phyloP scores from a whole-genome alignment of 2,797 vertebrate species.

The Uromys caudimaculatus region DNA sequence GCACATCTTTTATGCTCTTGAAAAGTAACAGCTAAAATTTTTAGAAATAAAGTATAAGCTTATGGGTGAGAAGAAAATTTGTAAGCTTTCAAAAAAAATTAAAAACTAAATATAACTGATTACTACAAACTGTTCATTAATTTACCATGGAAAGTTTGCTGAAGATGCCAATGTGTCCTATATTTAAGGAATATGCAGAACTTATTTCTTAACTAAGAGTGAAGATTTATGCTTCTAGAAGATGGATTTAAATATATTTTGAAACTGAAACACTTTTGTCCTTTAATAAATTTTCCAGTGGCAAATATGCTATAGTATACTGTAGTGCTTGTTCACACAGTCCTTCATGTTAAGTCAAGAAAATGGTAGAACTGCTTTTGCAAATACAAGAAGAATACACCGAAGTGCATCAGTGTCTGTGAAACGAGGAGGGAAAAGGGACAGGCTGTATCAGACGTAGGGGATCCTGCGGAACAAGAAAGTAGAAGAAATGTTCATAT shows the following conservation, averaged over 20 bases:
- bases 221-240: constrained; percentile 31
- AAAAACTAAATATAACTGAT: constrained; percentile 37
- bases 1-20: not conserved
- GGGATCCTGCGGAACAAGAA: not conserved
- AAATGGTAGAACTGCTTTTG: constrained; percentile 51
- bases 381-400: constrained; percentile 31
- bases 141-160: constrained; percentile 45
- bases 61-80: constrained; percentile 10
- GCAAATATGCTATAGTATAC: not conserved
- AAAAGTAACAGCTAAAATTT: constrained; percentile 7
- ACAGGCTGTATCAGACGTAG: not conserved
- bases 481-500: not conserved
- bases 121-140: constrained; percentile 35
- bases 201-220: constrained; percentile 49
- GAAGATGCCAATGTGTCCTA: constrained; percentile 49
- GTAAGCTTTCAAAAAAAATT: constrained; percentile 16
- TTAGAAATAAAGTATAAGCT: constrained; percentile 35
- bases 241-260: not conserved
- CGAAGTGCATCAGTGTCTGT: constrained; percentile 5
- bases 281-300: constrained; percentile 46
- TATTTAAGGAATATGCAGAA: constrained; percentile 36
- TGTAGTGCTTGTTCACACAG: constrained; percentile 59
- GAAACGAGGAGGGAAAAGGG: constrained; percentile 7
- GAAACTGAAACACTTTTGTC: constrained; percentile 39
- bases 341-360: constrained; percentile 13